Conservation (phyloP, 1,140 invertebrate species). For the Bombus impatiens region DNA sequence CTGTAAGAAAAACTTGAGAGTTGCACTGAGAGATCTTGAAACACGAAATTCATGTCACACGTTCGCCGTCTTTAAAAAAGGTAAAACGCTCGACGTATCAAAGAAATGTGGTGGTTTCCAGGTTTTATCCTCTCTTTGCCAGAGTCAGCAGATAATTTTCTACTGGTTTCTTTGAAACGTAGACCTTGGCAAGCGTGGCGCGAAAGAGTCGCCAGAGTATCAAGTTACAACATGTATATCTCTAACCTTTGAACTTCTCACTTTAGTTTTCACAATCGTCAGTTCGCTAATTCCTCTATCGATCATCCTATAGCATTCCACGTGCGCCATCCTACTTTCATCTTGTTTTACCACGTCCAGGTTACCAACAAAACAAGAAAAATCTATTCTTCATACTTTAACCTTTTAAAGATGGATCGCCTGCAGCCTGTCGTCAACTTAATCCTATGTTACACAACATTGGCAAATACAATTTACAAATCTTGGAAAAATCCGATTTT, state of each 20-base stretch:
- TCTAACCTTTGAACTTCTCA: background rate
- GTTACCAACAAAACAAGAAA: background rate
- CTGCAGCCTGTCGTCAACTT: too few species aligned
- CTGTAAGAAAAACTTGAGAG: too few species aligned
- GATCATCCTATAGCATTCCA: background rate
- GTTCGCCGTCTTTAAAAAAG: background rate
- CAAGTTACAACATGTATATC: background rate
- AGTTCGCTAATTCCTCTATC: background rate
- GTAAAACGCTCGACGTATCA: slow-evolving; percentile 15
- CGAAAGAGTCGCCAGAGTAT: background rate
- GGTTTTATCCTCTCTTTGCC: background rate
- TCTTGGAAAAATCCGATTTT: background rate
- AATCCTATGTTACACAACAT: background rate
- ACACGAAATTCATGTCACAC: background rate
- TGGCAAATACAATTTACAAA: background rate
- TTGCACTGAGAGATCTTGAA: background rate
- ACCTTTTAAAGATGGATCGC: background rate
- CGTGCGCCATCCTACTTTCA: background rate
- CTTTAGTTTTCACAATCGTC: background rate
- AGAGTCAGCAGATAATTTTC: background rate
- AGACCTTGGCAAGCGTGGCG: background rate
- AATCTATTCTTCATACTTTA: background rate
- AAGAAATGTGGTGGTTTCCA: background rate
- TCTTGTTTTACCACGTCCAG: background rate
- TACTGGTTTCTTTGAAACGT: background rate